Evolutionary conservation across 2,113 vertebrate species (phyloP).

Genomic region (Prunella himalayana): DNA sequence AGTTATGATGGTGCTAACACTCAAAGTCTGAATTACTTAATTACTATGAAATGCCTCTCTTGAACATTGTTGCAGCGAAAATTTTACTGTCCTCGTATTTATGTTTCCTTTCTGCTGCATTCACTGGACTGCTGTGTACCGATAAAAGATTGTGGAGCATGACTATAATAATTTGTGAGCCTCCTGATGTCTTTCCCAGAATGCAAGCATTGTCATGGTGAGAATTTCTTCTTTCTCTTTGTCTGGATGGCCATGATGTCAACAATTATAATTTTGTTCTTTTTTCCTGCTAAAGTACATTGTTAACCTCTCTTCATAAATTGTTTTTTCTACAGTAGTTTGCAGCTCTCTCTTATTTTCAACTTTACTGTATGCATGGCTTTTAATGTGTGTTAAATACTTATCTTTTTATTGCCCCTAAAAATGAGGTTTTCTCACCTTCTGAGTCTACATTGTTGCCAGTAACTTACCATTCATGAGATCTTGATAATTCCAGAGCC

Average conservation of each 20-base stretch:
- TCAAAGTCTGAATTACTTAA: background rate
- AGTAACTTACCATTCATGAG: background rate
- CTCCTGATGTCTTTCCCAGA: background rate
- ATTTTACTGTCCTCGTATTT: background rate
- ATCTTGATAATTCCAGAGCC: background rate
- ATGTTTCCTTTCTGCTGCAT: background rate
- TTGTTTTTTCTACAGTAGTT: background rate
- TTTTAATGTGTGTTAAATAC: background rate
- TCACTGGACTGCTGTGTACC: background rate
- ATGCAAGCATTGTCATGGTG: background rate
- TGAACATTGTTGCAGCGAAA: background rate
- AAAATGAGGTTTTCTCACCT: background rate
- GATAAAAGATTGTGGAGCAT: background rate
- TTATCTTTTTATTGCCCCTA: background rate
- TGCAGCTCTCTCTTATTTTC: background rate
- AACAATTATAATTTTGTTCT: background rate
- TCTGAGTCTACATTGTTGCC: background rate
- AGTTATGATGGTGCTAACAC: background rate
- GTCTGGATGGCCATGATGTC: background rate
- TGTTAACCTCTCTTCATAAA: background rate
- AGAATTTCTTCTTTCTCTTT: background rate
- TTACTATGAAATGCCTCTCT: background rate
- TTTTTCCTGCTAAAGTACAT: background rate
- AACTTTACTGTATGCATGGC: fast-evolving
- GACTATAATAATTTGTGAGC: background rate